Evolutionary conservation across 2,797 vertebrate genomes (phyloP).

Genomic region (Toxotes lorentzi): DNA sequence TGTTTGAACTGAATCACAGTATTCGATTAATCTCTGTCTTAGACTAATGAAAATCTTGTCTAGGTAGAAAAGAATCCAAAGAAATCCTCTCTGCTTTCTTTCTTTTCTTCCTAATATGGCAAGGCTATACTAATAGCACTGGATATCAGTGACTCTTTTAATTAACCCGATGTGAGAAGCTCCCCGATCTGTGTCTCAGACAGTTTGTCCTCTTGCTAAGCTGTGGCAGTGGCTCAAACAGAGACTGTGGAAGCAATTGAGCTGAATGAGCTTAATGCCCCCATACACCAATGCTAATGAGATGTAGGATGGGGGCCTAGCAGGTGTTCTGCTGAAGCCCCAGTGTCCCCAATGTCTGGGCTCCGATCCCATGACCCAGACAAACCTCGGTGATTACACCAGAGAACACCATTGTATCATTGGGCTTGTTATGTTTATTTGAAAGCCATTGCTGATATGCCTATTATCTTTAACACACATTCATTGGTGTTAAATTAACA

Average conservation of each 20-base stretch:
- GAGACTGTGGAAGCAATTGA: slow-evolving; percentile 77
- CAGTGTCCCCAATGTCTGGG: slow-evolving; percentile 44
- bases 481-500: slow-evolving; percentile 34
- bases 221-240: slow-evolving; percentile 70
- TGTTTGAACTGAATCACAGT: neutral
- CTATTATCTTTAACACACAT: slow-evolving; percentile 30
- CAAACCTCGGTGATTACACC: slow-evolving; percentile 56
- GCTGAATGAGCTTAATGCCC: slow-evolving; percentile 79
- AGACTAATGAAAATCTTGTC: slow-evolving; percentile 9
- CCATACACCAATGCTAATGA: slow-evolving; percentile 77
- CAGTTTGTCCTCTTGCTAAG: slow-evolving; percentile 73
- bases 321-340: slow-evolving; percentile 62
- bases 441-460: slow-evolving; percentile 43
- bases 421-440: slow-evolving; percentile 37
- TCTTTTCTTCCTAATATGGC: neutral
- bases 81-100: neutral
- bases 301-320: slow-evolving; percentile 64
- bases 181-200: slow-evolving; percentile 70
- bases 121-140: slow-evolving; percentile 1
- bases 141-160: slow-evolving; percentile 63
- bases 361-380: slow-evolving; percentile 53
- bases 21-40: slow-evolving; percentile 9
- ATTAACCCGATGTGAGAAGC: slow-evolving; percentile 70
- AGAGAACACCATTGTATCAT: slow-evolving; percentile 35
- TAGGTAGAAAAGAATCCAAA: slow-evolving; percentile 12